Conservation (phyloP, 2,797 vertebrate genomes). For the Kryptolebias ocellatus region DNA sequence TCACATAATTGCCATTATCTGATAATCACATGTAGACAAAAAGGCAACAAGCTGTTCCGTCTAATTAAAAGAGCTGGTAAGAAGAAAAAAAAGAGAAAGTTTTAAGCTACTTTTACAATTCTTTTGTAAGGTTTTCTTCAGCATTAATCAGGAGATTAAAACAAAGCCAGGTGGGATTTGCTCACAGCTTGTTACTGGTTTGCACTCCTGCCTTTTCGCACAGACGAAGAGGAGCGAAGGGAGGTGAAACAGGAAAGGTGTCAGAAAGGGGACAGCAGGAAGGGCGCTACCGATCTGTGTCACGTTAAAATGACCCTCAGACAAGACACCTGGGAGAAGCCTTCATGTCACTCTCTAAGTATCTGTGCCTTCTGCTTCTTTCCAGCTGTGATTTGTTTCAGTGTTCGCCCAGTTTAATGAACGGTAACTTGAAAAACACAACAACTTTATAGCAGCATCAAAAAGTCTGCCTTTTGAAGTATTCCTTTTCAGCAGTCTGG, state of each 20-base stretch:
- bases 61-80: neutral
- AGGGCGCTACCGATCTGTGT: constrained; percentile 53
- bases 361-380: constrained; percentile 9
- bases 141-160: constrained; percentile 15
- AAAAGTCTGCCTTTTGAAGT: too few relatives aligned
- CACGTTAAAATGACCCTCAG: constrained; percentile 39
- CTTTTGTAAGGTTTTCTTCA: constrained; percentile 3
- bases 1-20: too few relatives aligned
- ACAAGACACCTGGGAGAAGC: constrained; percentile 34
- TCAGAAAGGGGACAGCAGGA: constrained; percentile 34
- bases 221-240: constrained; percentile 6
- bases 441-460: too few relatives aligned
- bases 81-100: neutral
- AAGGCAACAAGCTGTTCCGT: neutral
- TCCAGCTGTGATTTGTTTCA: constrained; percentile 4
- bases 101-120: neutral
- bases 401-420: too few relatives aligned
- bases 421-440: too few relatives aligned
- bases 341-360: constrained; percentile 25
- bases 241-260: constrained; percentile 19
- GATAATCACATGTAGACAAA: neutral
- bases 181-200: constrained; percentile 29
- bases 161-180: constrained; percentile 19
- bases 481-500: too few relatives aligned
- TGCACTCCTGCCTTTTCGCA: neutral